Conservation (phyloP, 1,140 invertebrate genomes). For the Lucilia cuprina region DNA sequence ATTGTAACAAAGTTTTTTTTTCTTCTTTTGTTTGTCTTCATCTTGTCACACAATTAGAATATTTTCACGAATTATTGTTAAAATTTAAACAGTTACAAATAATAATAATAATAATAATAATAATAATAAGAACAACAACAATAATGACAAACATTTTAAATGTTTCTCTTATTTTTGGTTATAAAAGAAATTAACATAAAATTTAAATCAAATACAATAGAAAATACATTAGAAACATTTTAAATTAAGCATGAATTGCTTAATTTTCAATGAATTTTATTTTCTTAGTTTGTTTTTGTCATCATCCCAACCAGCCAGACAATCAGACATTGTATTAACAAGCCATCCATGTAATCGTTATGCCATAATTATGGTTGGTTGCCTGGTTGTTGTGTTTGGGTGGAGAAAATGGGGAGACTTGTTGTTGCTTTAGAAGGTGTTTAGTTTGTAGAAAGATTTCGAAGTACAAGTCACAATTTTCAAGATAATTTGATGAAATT, state of each 20-base stretch:
- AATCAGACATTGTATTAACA: background rate
- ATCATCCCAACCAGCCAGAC: background rate
- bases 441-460: too few relatives aligned
- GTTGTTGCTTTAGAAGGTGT: background rate
- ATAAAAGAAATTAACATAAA: background rate
- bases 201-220: background rate
- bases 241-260: constrained; percentile 9
- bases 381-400: background rate
- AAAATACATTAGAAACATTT: background rate
- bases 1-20: background rate
- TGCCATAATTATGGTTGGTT: background rate
- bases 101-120: background rate
- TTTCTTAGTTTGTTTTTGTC: background rate
- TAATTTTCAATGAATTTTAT: background rate
- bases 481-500: too few relatives aligned
- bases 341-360: background rate
- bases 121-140: too few relatives aligned
- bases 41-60: constrained; percentile 11
- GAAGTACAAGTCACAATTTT: too few relatives aligned
- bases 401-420: background rate
- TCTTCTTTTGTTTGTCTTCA: background rate
- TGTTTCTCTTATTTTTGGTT: too few relatives aligned
- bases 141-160: constrained; percentile 5
- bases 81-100: constrained; percentile 11
- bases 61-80: constrained; percentile 4